These are phyloP conservation scores for Monochamus alternatus DNA, from an alignment of 2,888 invertebrate species.

Conservation along the genomic window DNA sequence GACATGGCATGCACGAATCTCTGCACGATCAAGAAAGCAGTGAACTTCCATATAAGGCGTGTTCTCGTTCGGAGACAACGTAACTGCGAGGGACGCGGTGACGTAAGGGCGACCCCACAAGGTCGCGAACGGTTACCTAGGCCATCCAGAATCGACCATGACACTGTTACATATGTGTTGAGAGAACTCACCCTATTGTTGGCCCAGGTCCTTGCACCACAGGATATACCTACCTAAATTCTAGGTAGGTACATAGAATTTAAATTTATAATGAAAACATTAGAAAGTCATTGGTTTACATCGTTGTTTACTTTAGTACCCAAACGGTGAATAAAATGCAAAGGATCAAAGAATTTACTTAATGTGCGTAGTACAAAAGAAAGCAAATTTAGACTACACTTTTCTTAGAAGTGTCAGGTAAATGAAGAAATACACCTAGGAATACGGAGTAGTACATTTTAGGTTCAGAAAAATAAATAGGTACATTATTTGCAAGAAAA, in stretches of 20 bases:
- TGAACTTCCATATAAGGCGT: slow-evolving; percentile 18
- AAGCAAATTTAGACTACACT: too few relatives aligned
- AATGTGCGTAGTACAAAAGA: too few relatives aligned
- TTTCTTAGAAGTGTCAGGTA: too few relatives aligned
- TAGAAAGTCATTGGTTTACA: too few relatives aligned
- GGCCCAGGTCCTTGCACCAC: too few relatives aligned
- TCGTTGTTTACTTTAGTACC: too few relatives aligned
- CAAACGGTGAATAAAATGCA: too few relatives aligned
- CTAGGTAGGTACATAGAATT: background rate
- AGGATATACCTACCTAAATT: background rate
- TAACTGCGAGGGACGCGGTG: slow-evolving; percentile 21
- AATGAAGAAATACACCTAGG: too few relatives aligned
- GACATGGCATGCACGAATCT: background rate
- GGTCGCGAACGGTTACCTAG: slow-evolving; percentile 32
- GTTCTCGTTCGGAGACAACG: slow-evolving; percentile 18
- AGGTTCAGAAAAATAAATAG: too few relatives aligned
- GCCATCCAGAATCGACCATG: slow-evolving; percentile 21
- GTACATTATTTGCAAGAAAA: too few relatives aligned
- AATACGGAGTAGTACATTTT: too few relatives aligned
- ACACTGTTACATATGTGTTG: background rate
- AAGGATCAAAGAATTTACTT: too few relatives aligned
- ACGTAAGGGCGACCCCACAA: slow-evolving; percentile 26
- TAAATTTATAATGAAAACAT: background rate
- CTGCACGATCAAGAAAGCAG: background rate
- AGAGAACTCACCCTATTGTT: slow-evolving; percentile 9